Evolutionary conservation across 2,113 vertebrate species (phyloP), one percentile per base, ranked within the genome.

Genomic region (Onychostoma macrolepis): DNA sequence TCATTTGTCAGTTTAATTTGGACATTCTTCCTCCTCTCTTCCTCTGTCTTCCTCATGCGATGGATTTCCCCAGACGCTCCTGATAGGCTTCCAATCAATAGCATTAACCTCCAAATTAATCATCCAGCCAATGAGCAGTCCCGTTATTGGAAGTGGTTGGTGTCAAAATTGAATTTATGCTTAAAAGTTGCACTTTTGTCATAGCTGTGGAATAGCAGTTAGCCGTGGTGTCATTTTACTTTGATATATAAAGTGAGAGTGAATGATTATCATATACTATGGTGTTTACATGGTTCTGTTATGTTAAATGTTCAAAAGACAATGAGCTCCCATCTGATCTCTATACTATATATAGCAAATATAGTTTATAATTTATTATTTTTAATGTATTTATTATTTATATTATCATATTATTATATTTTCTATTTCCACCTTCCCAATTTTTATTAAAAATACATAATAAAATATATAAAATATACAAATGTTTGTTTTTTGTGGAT

Each of bases 1-100:
- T 87, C 86, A 83, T 89, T 87, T 85, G 88, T 83, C 56, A n/a
- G 58, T 79, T 58, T 89, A 86, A 87, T 87, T 87, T 83, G 86
- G 83, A 36, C 83, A 61, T 83, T 86, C 56, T 67, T 24, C 80
- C 11, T 84, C 88, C 36, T 71, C 13, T 56, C 50, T 19, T 56
- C 38, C 53, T 87, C 83, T 30, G 65, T 88, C 56, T 12, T 86
- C 13, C 61, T 83, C 19, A 9, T 10, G 21, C 21, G 24, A 69
- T 88, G 80, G 84, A 88, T 89, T 89, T 89, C 81, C 86, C 86
- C 84, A 74, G 72, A 80, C 65, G 78, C 74, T 67, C 56, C 75
- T 78, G 75, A 77, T 82, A 83, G 88, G 71, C 41, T 83, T 26
- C 11, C 65, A 19, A 80, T 88, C 89, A 80, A 89, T 89, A 87